These are phyloP conservation scores for Poeciliopsis infans DNA, from an alignment of 2,797 vertebrate genomes.

Conservation along the genomic window DNA sequence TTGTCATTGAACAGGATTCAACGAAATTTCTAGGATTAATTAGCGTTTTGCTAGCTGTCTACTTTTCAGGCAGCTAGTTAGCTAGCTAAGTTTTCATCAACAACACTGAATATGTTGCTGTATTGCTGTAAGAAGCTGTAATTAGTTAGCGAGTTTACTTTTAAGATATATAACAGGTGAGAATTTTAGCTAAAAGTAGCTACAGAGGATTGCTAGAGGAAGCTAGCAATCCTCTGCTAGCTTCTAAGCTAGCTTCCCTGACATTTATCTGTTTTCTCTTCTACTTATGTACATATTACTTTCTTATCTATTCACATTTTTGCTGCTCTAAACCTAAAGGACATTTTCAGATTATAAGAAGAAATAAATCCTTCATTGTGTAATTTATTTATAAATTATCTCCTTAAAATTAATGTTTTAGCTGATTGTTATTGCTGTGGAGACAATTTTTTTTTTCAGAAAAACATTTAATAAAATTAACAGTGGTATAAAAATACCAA, in stretches of 20 bases:
- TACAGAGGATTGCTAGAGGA: no score
- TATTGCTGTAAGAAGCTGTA: not conserved
- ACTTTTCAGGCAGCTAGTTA: not conserved
- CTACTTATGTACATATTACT: not conserved
- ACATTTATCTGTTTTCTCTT: not conserved
- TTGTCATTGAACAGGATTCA: no score
- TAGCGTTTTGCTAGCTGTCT: not conserved
- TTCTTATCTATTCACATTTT: not conserved
- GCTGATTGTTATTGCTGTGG: not conserved
- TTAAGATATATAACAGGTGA: not conserved
- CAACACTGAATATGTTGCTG: not conserved
- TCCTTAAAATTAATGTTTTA: not conserved
- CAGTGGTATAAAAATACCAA: no score
- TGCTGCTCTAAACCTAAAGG: not conserved
- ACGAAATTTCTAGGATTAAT: not conserved
- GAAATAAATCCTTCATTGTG: not conserved
- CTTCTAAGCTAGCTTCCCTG: not conserved
- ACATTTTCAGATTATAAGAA: not conserved
- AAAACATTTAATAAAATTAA: no score
- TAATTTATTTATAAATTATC: not conserved
- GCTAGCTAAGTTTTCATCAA: not conserved
- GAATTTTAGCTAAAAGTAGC: not conserved
- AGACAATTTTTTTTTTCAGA: no score
- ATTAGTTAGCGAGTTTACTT: not conserved
- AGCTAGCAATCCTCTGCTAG: not conserved